phyloP scores from a whole-genome alignment of 2,888 invertebrate genomes.

The Sepioteuthis lessoniana region DNA sequence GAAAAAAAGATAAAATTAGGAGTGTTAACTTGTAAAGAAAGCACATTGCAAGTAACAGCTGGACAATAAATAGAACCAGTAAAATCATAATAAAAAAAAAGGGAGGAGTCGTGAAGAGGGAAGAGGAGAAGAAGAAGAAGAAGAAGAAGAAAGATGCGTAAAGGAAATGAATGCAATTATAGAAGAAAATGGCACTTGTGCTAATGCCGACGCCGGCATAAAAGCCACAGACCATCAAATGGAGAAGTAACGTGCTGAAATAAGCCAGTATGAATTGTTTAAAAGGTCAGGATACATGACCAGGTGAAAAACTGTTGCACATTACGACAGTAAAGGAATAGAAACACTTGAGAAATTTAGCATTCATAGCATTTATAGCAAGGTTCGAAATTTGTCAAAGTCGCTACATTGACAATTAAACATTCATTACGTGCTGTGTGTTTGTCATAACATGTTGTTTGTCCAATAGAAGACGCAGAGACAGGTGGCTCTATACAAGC shows the following conservation, averaged over 20 bases:
- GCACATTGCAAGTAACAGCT: too few relatives aligned
- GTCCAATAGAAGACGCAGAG: not conserved
- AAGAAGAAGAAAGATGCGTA: too few relatives aligned
- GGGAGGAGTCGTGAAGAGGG: too few relatives aligned
- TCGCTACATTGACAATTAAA: not conserved
- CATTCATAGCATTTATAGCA: not conserved
- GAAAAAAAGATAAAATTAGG: too few relatives aligned
- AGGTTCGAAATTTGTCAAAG: not conserved
- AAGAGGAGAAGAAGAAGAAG: too few relatives aligned
- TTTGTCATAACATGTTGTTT: not conserved
- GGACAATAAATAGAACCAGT: too few relatives aligned
- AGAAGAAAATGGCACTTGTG: too few relatives aligned
- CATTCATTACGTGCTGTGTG: not conserved
- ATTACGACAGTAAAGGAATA: not conserved
- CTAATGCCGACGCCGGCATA: not conserved
- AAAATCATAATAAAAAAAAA: too few relatives aligned
- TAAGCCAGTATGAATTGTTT: not conserved
- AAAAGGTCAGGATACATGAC: not conserved
- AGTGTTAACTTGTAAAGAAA: too few relatives aligned
- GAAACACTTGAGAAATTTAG: not conserved
- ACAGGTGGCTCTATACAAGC: not conserved
- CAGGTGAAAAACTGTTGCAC: not conserved
- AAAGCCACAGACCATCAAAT: not conserved
- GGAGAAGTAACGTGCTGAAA: not conserved
- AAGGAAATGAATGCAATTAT: too few relatives aligned